Evolutionary conservation across 1,140 invertebrate species (phyloP), one percentile per base, ranked within the genome.

Genomic region (Hylyphantes graminicola): DNA sequence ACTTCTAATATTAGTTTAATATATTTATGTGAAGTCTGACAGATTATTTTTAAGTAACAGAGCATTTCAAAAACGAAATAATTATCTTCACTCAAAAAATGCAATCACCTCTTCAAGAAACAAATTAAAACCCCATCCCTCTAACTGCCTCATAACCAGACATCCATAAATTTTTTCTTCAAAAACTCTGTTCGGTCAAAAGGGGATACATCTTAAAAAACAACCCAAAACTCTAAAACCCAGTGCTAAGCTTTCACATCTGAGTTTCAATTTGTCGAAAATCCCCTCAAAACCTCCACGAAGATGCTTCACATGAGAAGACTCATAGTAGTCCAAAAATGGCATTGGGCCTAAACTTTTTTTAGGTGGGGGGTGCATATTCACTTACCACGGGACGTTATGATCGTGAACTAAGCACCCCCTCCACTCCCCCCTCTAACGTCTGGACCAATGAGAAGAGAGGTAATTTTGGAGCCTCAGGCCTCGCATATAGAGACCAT

Each of bases 301-400:
- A 81, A 70, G 79, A 81, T 72, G 79, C 59, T 74, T 48, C 65
- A 67, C 70, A 83, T 67, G 80, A 74, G 80, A 83, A 83, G 80
- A 8, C 61, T 83, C 53, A 75, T 19, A 53, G 70, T 80, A 63
- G 72, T 72, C 80, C 80, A 83, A 83, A 83, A 83, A 83, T 83
- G 80, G 80, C 80, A 73, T 67, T 53, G 80, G 59, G 50, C 50
- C 50, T 83, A 48, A 74, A 50, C 54, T 70, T 57, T 70, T 35
- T 35, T 70, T 10, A 35, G 15, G n/a, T 17, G 53, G 12, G 53
- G 65, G 77, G 57, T 19, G 70, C 57, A 72, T 67, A 55, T 72
- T 74, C 57, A 73, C 64, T 81, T 67, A 81, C 79, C 79, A 70
- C 55, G 77, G 57, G 65, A 64, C 55, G 53, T 67, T 35, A 54